phyloP scores from a whole-genome alignment of 2,888 invertebrate genomes.

The Dichetophora obliterata region DNA sequence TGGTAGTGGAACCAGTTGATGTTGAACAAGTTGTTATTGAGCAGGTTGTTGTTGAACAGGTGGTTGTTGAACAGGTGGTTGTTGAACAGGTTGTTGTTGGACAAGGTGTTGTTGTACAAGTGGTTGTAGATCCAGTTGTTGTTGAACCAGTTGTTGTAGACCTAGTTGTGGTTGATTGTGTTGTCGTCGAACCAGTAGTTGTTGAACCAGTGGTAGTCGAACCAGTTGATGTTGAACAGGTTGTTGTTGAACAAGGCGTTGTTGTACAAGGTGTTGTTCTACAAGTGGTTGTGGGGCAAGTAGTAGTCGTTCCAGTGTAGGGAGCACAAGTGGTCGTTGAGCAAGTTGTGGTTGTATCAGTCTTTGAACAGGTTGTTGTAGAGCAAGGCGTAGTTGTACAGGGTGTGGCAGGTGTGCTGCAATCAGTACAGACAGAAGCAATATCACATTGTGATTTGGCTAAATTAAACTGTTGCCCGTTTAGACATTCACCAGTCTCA shows the following conservation, averaged over 20 bases:
- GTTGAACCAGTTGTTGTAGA: background rate
- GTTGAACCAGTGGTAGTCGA: background rate
- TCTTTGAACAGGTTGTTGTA: background rate
- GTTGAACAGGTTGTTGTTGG: background rate
- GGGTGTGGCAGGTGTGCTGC: background rate
- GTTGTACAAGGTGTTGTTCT: background rate
- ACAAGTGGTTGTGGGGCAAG: background rate
- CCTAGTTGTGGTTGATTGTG: background rate
- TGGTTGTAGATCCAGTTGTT: background rate
- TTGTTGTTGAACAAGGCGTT: background rate
- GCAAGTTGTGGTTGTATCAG: background rate
- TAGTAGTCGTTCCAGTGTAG: background rate
- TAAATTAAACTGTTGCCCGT: slow-evolving; percentile 17
- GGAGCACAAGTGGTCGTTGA: background rate
- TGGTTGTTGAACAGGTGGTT: background rate
- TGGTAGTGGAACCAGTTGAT: slow-evolving; percentile 7
- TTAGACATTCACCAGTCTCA: background rate
- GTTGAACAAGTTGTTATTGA: slow-evolving; percentile 18
- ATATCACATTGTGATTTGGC: slow-evolving; percentile 50
- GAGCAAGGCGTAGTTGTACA: background rate
- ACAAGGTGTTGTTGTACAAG: background rate
- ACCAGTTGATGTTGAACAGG: background rate
- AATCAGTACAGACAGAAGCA: slow-evolving; percentile 14
- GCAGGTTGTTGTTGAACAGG: background rate
- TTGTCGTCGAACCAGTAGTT: slow-evolving; percentile 6